A percentile compares a stretch with the other conserved stretches of the same genome.
These are phyloP conservation scores for Crocuta crocuta DNA, from an alignment of 2,113 vertebrate genomes.

Conservation along the genomic window DNA sequence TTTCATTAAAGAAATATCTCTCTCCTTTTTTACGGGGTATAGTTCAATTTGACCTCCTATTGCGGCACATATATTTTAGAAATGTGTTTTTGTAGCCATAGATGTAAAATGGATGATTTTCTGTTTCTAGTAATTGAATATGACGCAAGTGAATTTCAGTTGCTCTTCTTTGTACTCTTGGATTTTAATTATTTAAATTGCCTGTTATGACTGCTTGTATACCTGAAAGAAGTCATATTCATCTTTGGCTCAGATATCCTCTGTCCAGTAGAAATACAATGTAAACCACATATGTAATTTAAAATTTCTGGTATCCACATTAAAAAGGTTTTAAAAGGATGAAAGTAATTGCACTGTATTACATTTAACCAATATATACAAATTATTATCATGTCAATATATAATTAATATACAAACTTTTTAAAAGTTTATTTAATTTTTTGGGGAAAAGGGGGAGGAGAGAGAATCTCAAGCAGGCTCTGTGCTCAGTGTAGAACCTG, in stretches of 20 bases:
- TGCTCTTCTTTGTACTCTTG: not conserved
- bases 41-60: not conserved
- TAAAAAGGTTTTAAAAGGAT: not conserved
- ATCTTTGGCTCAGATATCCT: slow-evolving; percentile 15
- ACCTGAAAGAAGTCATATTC: not conserved
- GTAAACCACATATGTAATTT: not conserved
- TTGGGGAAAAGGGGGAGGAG: no score
- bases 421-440: no score
- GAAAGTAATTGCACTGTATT: not conserved
- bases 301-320: slow-evolving; percentile 29
- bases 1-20: not conserved
- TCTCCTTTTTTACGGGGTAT: not conserved
- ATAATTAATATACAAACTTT: not conserved
- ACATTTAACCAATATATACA: not conserved
- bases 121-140: not conserved
- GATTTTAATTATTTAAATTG: slow-evolving; percentile 55
- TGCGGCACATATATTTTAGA: not conserved
- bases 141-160: not conserved
- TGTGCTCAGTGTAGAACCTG: no score
- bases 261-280: not conserved
- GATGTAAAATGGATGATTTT: not conserved
- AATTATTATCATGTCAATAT: not conserved
- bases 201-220: not conserved
- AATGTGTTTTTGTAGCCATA: not conserved
- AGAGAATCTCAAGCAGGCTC: no score